Conservation (phyloP, 2,797 vertebrate genomes). For the Natrix natrix region DNA sequence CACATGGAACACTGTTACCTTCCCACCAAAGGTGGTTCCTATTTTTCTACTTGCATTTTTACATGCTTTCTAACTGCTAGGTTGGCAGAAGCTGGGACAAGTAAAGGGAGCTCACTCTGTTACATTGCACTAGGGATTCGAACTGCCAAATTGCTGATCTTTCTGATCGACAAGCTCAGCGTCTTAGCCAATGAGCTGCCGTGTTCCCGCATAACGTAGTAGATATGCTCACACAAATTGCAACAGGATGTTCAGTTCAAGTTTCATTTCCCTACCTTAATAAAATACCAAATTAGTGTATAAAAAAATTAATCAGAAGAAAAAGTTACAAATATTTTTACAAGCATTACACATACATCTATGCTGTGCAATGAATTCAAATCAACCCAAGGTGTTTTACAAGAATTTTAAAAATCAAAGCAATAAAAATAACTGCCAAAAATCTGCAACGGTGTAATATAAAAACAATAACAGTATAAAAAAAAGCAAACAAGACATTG, state of each 20-base stretch:
- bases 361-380: neutral
- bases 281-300: neutral
- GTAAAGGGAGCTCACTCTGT: too few species aligned
- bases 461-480: neutral
- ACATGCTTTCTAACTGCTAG: too few species aligned
- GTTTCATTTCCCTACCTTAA: neutral
- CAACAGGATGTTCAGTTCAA: neutral
- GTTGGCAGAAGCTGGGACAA: too few species aligned
- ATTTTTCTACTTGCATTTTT: too few species aligned
- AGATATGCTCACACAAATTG: neutral
- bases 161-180: too few species aligned
- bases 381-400: neutral
- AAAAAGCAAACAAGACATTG: neutral
- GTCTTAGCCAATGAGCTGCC: too few species aligned
- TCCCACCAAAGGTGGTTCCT: too few species aligned
- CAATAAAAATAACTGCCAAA: neutral
- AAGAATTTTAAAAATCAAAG: neutral
- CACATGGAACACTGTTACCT: too few species aligned
- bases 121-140: too few species aligned
- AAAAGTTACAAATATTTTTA: neutral
- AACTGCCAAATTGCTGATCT: too few species aligned
- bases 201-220: too few species aligned
- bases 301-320: neutral
- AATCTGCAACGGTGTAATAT: neutral
- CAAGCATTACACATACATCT: neutral